phyloP scores from a whole-genome alignment of 2,888 invertebrate species.

The Buathra laborator region DNA sequence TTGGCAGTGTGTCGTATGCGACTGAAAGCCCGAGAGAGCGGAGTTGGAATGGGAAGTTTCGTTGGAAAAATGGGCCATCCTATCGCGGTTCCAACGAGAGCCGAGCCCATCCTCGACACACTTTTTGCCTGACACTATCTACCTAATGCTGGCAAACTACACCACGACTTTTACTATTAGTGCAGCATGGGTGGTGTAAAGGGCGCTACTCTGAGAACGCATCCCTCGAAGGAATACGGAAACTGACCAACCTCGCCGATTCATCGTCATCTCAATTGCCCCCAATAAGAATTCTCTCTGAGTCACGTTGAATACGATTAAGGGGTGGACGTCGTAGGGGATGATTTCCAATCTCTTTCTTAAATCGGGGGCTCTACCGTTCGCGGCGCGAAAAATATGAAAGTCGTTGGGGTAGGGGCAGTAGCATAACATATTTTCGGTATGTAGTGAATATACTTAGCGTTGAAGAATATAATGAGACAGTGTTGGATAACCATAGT shows the following conservation, averaged over 20 bases:
- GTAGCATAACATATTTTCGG: background rate
- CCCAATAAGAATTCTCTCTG: constrained; percentile 8
- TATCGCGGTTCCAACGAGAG: constrained; percentile 25
- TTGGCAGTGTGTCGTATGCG: constrained; percentile 56
- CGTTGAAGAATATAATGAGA: background rate
- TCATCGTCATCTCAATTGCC: background rate
- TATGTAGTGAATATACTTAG: background rate
- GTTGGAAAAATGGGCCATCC: constrained; percentile 40
- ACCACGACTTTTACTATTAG: background rate
- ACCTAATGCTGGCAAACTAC: constrained; percentile 5
- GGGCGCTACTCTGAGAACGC: background rate
- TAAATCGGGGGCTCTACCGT: background rate
- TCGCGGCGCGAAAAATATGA: background rate
- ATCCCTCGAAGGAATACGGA: background rate
- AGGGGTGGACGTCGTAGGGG: constrained; percentile 2
- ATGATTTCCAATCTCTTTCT: background rate
- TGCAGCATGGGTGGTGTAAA: background rate
- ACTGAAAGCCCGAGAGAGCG: constrained; percentile 32
- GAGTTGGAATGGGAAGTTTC: constrained; percentile 32
- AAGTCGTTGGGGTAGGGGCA: constrained; percentile 12
- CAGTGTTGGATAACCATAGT: background rate
- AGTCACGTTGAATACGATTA: constrained; percentile 37
- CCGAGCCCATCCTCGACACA: constrained; percentile 41
- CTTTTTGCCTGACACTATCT: constrained; percentile 4
- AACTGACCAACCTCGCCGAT: constrained; percentile 22